phyloP scores from a whole-genome alignment of 2,113 vertebrate species.

The Pollimyrus isidori region DNA sequence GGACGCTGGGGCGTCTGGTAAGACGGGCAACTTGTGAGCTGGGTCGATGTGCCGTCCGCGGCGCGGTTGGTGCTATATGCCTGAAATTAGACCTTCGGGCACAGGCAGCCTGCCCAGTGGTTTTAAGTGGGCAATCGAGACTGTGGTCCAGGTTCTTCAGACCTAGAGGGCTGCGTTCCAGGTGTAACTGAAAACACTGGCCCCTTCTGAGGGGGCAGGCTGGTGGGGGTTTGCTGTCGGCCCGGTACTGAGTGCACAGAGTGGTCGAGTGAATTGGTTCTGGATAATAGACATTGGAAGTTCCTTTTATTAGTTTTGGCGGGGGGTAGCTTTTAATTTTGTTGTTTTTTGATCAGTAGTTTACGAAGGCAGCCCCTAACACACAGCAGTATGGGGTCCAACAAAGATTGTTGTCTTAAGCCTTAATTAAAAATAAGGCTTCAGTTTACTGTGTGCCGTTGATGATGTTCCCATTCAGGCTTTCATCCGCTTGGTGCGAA shows the following conservation, averaged over 20 bases:
- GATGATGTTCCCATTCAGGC: background rate
- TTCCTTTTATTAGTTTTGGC: background rate
- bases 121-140: background rate
- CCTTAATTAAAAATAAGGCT: background rate
- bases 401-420: background rate
- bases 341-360: background rate
- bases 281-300: background rate
- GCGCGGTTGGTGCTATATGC: background rate
- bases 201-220: background rate
- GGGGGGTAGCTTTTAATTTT: background rate
- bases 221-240: too few species aligned
- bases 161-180: background rate
- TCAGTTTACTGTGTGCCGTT: background rate
- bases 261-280: background rate
- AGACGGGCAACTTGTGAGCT: background rate
- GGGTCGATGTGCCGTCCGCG: background rate
- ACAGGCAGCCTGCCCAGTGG: background rate
- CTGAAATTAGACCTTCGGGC: background rate
- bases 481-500: background rate
- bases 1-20: background rate
- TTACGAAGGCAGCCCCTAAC: background rate
- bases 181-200: background rate
- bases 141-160: background rate
- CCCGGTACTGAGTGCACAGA: background rate
- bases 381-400: background rate